phyloP scores from a whole-genome alignment of 2,797 vertebrate genomes.

The Poeciliopsis presidionis region DNA sequence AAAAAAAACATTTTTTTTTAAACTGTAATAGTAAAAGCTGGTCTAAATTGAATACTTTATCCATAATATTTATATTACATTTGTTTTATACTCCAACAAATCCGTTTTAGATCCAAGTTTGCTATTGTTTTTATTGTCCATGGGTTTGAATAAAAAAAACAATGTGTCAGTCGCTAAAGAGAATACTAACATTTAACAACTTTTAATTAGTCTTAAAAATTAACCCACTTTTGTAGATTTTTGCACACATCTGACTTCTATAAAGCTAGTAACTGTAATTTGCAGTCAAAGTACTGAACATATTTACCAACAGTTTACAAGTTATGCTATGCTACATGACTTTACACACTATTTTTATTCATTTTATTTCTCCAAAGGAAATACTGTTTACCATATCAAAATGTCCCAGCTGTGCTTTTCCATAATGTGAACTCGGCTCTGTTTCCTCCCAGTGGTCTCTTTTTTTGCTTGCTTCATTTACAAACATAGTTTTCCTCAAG shows the following conservation, averaged over 20 bases:
- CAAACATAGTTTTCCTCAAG: constrained; percentile 16
- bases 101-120: background rate
- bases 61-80: background rate
- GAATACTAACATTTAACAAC: background rate
- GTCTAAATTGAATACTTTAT: background rate
- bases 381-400: background rate
- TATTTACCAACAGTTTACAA: background rate
- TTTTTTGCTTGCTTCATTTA: background rate
- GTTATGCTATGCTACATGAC: background rate
- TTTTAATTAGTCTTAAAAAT: constrained; percentile 1
- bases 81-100: background rate
- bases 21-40: background rate
- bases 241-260: background rate
- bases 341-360: background rate
- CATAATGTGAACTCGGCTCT: background rate
- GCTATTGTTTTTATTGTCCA: background rate
- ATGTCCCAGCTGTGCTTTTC: background rate
- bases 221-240: background rate
- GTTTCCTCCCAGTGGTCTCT: background rate
- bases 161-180: background rate
- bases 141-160: background rate
- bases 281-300: background rate
- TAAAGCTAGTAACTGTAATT: background rate
- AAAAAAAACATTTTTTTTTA: background rate
- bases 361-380: background rate